Percentiles rank a stretch among this genome's conserved stretches.
phyloP scores from a whole-genome alignment of 1,140 invertebrate genomes.

The Contarinia nasturtii region DNA sequence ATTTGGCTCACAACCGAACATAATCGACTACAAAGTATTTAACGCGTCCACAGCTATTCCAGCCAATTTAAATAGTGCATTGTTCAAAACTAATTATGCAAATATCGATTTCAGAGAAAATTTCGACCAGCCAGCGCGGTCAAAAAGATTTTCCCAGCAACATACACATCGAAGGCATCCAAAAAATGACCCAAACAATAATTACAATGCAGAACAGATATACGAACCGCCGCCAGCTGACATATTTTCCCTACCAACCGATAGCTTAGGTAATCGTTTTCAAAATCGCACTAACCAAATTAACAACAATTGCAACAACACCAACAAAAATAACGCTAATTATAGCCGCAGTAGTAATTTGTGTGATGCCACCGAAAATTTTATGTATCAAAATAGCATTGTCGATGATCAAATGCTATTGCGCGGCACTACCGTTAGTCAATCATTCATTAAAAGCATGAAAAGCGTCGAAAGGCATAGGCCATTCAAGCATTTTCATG shows the following conservation, averaged over 20 bases:
- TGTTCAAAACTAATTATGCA: too few relatives aligned
- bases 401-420: constrained; percentile 12
- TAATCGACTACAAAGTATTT: neutral
- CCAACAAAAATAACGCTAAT: neutral
- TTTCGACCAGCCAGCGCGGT: too few relatives aligned
- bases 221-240: neutral
- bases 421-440: constrained; percentile 19
- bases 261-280: neutral
- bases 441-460: constrained; percentile 17
- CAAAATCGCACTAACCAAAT: neutral
- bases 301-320: neutral
- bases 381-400: neutral
- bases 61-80: too few relatives aligned
- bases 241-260: neutral
- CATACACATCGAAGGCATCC: too few relatives aligned
- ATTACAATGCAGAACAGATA: too few relatives aligned
- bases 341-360: neutral
- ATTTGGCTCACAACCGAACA: constrained; percentile 13
- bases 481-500: neutral
- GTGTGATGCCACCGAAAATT: neutral
- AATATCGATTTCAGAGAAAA: too few relatives aligned
- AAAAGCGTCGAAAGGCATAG: neutral
- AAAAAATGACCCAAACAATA: too few relatives aligned
- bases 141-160: too few relatives aligned
- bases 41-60: too few relatives aligned